Base-by-base conservation (phyloP, 1,140 invertebrate genomes). In the Aphaenogaster ashmeadi region DNA sequence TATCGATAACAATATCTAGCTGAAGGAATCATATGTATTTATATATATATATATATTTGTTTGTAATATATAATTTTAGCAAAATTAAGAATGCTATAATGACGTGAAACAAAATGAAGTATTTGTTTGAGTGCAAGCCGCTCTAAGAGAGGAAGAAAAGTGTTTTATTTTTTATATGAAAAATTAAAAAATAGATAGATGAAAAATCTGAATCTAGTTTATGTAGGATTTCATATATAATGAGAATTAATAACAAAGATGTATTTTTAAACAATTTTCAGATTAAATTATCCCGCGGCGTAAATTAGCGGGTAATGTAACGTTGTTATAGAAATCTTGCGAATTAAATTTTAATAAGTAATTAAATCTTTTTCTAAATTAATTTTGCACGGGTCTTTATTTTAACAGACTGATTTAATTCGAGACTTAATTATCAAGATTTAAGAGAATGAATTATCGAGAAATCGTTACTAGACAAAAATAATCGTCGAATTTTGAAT, bases 281-380 rank as follows among this genome's bases (percentile, higher is more conserved):
- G 4, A 9, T 81, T 21, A 44, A 58, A 47, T 83, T 58, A 44
- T 78, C 3, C 9, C 2, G 8, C 21, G 36, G 64, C 21, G 15
- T 69, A 69, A 58, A 71, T 81, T 56, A 15, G 27, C 15, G 11
- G n/a, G 4, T 33, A 69, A 41, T 13, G n/a, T 38, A 64, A 47
- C 11, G 13, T 80, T 67, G 67, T 44, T 62, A 21, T 47, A 58
- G 3, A 7, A 83, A 44, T 69, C n/a, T 7, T 13, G 2, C 2
- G 21, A 27, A 47, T 83, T 72, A 44, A 56, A n/a, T 83, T 75
- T 74, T 13, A 66, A 3, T 56, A 13, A 52, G 15, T 47, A 47
- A 74, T n/a, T 47, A 74, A 58, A 58, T 75, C 41, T 60, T 60
- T 27, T 47, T 44, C 27, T 3, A 5, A 64, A 74, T 74, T 75